Evolutionary conservation across 2,113 vertebrate genomes (phyloP), one percentile per base, ranked within the genome.

Genomic region (Etheostoma spectabile): DNA sequence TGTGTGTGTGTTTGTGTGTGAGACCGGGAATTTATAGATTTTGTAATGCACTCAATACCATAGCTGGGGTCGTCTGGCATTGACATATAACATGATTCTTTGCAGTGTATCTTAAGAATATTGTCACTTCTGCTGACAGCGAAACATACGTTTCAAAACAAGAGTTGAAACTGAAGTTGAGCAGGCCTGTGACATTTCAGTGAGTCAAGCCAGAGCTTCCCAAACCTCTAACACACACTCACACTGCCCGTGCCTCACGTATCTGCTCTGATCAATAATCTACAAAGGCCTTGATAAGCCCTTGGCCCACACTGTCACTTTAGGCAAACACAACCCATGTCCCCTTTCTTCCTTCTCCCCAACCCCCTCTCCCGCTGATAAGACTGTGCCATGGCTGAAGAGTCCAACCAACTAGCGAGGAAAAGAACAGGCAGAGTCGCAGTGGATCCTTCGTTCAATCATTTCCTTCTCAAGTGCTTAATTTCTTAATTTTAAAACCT

Each of bases 231-330:
- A 77, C 78, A 71, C 63, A 63, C 85, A 68, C 60, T 21, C 85
- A 89, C 70, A 48, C 11, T 72, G n/a, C 55, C 79, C 72, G 86
- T 82, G 74, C 86, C 87, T 88, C 87, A 76, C 75, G 15, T 93
- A 93, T 94, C 90, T 90, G 84, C 78, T 83, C 86, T 51, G 83
- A 94, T 93, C 92, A 90, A 94, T 94, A 91, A 93, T 93, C 92
- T 93, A 93, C 93, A 92, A 94, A 92, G 92, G 88, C 86, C 92
- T 91, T 82, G 92, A 93, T 94, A 93, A 93, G 88, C 90, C 69
- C 88, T 90, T 90, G 88, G 92, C 74, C 89, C 71, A 45, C 84
- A 88, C 92, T 93, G 93, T 94, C 92, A 93, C 91, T 92, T 92
- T 94, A 61, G 83, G 75, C 91, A 94, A 94, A 94, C 92, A 94